Evolutionary conservation across 2,888 invertebrate genomes (phyloP).

Genomic region (Conistra vaccinii): DNA sequence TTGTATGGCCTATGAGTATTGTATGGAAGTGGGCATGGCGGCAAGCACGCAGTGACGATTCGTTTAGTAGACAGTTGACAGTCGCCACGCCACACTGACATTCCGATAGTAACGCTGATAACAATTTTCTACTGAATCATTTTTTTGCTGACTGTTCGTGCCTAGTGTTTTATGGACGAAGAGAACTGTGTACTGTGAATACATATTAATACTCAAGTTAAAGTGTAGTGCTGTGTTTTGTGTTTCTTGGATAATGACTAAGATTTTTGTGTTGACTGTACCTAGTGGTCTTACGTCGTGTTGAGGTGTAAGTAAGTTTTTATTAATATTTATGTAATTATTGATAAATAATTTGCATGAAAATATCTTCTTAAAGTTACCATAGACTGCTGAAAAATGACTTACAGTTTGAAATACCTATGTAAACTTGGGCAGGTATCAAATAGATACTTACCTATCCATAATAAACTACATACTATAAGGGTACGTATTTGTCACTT

Average conservation of each 20-base stretch:
- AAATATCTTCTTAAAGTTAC: not conserved
- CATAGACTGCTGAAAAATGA: not conserved
- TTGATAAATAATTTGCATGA: not conserved
- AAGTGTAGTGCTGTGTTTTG: constrained; percentile 69
- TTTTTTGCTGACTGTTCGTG: constrained; percentile 82
- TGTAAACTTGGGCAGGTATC: too few species aligned
- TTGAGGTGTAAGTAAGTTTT: constrained; percentile 63
- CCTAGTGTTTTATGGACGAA: constrained; percentile 73
- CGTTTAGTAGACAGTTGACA: constrained; percentile 91
- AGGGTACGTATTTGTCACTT: not conserved
- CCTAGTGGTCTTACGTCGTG: constrained; percentile 48
- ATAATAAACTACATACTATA: not conserved
- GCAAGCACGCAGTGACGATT: constrained; percentile 88
- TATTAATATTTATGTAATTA: constrained; percentile 13
- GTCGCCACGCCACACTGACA: constrained; percentile 90
- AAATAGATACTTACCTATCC: not conserved
- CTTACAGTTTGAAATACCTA: not conserved
- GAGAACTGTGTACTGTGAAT: constrained; percentile 68
- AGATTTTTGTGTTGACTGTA: constrained; percentile 72
- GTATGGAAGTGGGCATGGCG: constrained; percentile 89
- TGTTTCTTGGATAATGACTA: constrained; percentile 77
- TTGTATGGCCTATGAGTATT: constrained; percentile 64
- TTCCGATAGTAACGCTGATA: constrained; percentile 89
- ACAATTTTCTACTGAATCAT: constrained; percentile 84
- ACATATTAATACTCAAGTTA: constrained; percentile 63